Percentiles rank a stretch among this genome's conserved stretches.
These are phyloP conservation scores for Cactoblastis cactorum DNA, from an alignment of 2,888 invertebrate genomes.

Conservation along the genomic window DNA sequence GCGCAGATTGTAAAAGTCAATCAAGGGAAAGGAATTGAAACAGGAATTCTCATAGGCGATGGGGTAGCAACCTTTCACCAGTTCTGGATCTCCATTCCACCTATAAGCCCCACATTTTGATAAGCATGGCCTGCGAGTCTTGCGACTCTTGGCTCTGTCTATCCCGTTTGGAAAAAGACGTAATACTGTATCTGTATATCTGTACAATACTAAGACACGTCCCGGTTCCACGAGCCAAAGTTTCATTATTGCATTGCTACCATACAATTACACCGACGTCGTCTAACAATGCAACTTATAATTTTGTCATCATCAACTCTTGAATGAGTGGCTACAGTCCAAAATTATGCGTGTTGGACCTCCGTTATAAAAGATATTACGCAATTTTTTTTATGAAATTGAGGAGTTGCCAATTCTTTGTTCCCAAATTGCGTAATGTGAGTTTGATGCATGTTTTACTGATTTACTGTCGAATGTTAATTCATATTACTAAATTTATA, in stretches of 20 bases:
- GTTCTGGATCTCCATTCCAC: too few species aligned
- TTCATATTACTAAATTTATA: too few species aligned
- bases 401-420: constrained; percentile 1
- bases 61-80: too few species aligned
- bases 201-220: neutral
- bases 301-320: constrained; percentile 43
- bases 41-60: too few species aligned
- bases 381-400: constrained; percentile 8
- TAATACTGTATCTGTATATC: too few species aligned
- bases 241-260: constrained; percentile 13
- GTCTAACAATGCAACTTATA: constrained; percentile 49
- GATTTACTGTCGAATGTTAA: too few species aligned
- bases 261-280: constrained; percentile 33
- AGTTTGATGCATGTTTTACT: neutral
- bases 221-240: neutral
- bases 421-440: neutral
- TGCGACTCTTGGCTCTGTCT: too few species aligned
- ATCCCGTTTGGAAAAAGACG: too few species aligned
- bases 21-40: too few species aligned
- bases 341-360: constrained; percentile 7
- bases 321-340: neutral
- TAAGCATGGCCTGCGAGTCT: too few species aligned
- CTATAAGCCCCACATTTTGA: too few species aligned
- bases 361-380: constrained; percentile 7
- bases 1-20: too few species aligned